Evolutionary conservation across 2,888 invertebrate genomes (phyloP).

Genomic region (Augochlorella aurata): DNA sequence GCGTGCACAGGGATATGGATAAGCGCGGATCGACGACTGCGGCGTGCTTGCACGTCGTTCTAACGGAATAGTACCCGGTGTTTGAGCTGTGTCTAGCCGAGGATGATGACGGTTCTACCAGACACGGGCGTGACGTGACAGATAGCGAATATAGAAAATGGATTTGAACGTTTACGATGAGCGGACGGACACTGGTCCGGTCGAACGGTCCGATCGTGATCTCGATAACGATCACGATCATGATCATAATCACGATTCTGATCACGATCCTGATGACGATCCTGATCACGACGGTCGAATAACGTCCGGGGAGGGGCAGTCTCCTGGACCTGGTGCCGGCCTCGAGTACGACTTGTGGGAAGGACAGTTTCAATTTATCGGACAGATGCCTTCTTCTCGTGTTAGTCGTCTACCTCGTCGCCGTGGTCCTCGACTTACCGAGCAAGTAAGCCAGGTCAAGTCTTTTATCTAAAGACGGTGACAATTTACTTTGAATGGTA

Average conservation of each 20-base stretch:
- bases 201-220: conserved; percentile 16
- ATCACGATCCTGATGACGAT: not conserved
- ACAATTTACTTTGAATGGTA: not conserved
- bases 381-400: conserved; percentile 73
- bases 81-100: conserved; percentile 28
- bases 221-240: not conserved
- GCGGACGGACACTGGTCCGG: conserved; percentile 42
- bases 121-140: conserved; percentile 58
- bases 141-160: conserved; percentile 52
- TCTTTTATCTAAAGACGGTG: not conserved
- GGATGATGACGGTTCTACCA: conserved; percentile 53
- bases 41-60: conserved; percentile 54
- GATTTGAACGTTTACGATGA: conserved; percentile 63
- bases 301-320: conserved; percentile 64
- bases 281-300: conserved; percentile 54
- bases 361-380: conserved; percentile 93
- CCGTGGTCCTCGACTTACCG: conserved; percentile 82
- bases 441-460: conserved; percentile 83
- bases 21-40: conserved; percentile 7
- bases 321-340: conserved; percentile 83
- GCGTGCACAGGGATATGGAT: conserved; percentile 6
- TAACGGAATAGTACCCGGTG: conserved; percentile 50
- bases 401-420: conserved; percentile 69
- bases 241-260: not conserved
- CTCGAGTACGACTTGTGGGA: conserved; percentile 95